Conservation (phyloP, 2,888 invertebrate species). For the Thalpophila matura region DNA sequence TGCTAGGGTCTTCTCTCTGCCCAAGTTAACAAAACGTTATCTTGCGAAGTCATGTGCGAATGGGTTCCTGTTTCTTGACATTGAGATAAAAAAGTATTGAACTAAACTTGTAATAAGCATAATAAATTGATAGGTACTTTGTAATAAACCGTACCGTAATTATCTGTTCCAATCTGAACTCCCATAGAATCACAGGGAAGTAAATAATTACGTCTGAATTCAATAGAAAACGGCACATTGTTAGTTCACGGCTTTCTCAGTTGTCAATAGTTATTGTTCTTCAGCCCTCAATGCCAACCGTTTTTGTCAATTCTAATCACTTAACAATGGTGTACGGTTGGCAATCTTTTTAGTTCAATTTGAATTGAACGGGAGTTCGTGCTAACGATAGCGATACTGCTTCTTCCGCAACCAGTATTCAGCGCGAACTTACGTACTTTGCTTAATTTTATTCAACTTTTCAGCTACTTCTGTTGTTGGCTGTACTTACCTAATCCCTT, state of each 20-base stretch:
- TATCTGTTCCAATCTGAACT: slow-evolving; percentile 17
- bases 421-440: slow-evolving; percentile 1
- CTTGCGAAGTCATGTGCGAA: slow-evolving; percentile 25
- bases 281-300: slow-evolving; percentile 42
- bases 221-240: slow-evolving; percentile 63
- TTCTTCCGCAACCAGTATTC: slow-evolving; percentile 12
- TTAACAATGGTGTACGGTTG: slow-evolving; percentile 54
- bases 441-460: slow-evolving; percentile 12
- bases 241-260: slow-evolving; percentile 68
- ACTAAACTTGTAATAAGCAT: slow-evolving; percentile 7
- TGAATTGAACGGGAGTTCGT: slow-evolving; percentile 23
- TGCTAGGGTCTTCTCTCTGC: slow-evolving; percentile 50
- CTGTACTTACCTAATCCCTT: slow-evolving; percentile 6
- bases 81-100: slow-evolving; percentile 22
- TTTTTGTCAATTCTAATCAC: slow-evolving; percentile 62
- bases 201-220: slow-evolving; percentile 61
- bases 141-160: slow-evolving; percentile 19
- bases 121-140: not conserved
- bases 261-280: slow-evolving; percentile 66
- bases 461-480: not conserved
- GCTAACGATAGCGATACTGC: slow-evolving; percentile 9
- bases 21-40: slow-evolving; percentile 12
- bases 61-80: slow-evolving; percentile 2
- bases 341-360: slow-evolving; percentile 42
- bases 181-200: slow-evolving; percentile 47